Evolutionary conservation across 2,888 invertebrate genomes (phyloP).

Genomic region (Drosophila dives): DNA sequence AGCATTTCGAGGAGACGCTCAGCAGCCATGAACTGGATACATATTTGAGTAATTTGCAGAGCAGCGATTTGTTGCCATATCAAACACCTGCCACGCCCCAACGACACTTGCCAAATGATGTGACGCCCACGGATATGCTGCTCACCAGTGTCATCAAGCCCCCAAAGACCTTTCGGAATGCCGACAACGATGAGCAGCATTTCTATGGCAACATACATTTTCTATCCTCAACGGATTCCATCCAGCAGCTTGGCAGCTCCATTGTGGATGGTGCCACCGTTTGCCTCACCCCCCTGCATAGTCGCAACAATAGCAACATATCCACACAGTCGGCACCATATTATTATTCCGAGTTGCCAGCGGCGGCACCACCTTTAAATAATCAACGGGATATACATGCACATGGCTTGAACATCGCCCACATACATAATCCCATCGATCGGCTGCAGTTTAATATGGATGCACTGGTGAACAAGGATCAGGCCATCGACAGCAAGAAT

Average conservation of each 20-base stretch:
- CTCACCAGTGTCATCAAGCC: slow-evolving; percentile 83
- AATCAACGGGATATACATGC: slow-evolving; percentile 89
- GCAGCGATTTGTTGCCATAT: slow-evolving; percentile 85
- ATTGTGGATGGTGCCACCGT: slow-evolving; percentile 46
- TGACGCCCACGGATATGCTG: slow-evolving; percentile 13
- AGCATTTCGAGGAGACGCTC: slow-evolving; percentile 86
- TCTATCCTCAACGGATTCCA: slow-evolving; percentile 83
- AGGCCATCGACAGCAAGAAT: slow-evolving; percentile 84
- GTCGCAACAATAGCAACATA: slow-evolving; percentile 87
- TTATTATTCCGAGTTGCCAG: slow-evolving; percentile 90
- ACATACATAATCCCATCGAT: slow-evolving; percentile 86
- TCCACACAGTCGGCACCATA: slow-evolving; percentile 91
- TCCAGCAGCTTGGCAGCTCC: slow-evolving; percentile 76
- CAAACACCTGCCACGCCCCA: slow-evolving; percentile 71
- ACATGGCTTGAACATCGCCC: slow-evolving; percentile 79
- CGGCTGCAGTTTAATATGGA: slow-evolving; percentile 85
- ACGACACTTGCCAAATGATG: slow-evolving; percentile 68
- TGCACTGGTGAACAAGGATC: slow-evolving; percentile 89
- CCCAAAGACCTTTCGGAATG: slow-evolving; percentile 83
- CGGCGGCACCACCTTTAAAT: slow-evolving; percentile 88
- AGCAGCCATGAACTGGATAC: slow-evolving; percentile 88
- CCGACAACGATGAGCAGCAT: slow-evolving; percentile 82
- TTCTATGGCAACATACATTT: slow-evolving; percentile 84
- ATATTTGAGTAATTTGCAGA: slow-evolving; percentile 88
- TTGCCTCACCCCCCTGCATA: slow-evolving; percentile 86